Base-by-base conservation (phyloP, 2,113 vertebrate species). In the Anguilla rostrata region DNA sequence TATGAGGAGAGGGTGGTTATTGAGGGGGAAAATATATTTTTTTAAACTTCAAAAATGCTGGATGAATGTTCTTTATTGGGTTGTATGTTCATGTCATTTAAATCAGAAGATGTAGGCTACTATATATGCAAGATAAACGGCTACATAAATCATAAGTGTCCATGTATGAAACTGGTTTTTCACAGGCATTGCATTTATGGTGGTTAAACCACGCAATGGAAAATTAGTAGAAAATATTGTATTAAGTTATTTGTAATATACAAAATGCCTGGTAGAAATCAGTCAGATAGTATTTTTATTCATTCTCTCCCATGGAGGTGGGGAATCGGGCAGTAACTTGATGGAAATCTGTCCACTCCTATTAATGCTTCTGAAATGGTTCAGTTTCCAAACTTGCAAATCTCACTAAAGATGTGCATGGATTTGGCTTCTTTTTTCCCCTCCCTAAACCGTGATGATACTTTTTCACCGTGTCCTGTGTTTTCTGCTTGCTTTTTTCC, bases 401-500 rank as follows among this genome's bases (percentile, higher is more conserved):
- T 85, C 20, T 43, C 81, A 57, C 34, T 26, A 78, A 85, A 82
- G 40, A 82, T 22, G 1, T 78, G 81, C 86, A 83, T 78, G 81
- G 43, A 71, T 39, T 83, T 53, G 39, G 34, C 3, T n/a, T 16
- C 22, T 63, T 66, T 41, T 81, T 49, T 29, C 20, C 46, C 43
- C 26, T 86, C 80, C 57, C 40, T 75, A 49, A 83, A 46, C 41
- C 63, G 83, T 56, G 49, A 63, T 43, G 39, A 63, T 43, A 39
- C 60, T 49, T 49, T 82, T 18, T 82, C 29, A 63, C 39, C 82
- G 86, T 78, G 49, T 83, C 82, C 29, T 83, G n/a, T 80, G 78
- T 83, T 56, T 86, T 78, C 29, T 83, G 40, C 63, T 86, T 86
- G 16, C 46, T 83, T 40, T 79, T 79, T 29, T 46, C 34, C 86